Base-by-base conservation (phyloP, 1,140 invertebrate species). In the Dinoponera quadriceps region DNA sequence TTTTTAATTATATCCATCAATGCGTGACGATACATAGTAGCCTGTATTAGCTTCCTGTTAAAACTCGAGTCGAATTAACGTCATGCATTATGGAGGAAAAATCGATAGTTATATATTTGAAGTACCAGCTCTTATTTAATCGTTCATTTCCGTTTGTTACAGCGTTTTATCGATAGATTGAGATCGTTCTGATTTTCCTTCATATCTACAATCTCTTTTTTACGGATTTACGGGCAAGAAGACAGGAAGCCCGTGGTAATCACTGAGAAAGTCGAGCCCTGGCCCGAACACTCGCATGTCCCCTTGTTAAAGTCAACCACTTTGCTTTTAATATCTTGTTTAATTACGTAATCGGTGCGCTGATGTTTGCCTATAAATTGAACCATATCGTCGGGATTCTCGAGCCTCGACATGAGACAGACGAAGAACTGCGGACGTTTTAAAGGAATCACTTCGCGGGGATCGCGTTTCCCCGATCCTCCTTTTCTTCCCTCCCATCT, bases 401-500 rank as follows among this genome's bases (percentile, higher is more conserved):
- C 3, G 66, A 16, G 83, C 55, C 29, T 66, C 27, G 27, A 60
- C 51, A 49, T 20, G 68, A 54, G 60, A 73, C 20, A 22, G 74
- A 13, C 44, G 62, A 49, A 63, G 71, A 7, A 48, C 75, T 62
- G 68, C n/a, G 16, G 62, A n/a, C 44, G 44, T 86, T 84, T 71
- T 75, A 82, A 84, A 84, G 48, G 80, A 86, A 86, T 81, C 65
- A 82, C 25, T 60, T 84, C 25, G 74, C 29, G 48, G 29, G 20
- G 33, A 86, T 86, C 66, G 55, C 16, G 5, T 33, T 16, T 38
- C 44, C 55, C 7, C 38, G 38, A 9, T 44, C 4, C 57, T 22
- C 59, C 16, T 57, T 82, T 25, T 57, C 22, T 44, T 14, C 22
- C 25, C 20, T 9, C 0, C 27, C 16, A 48, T 59, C n/a, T 44